Evolutionary conservation across 2,797 vertebrate genomes (phyloP).

Genomic region (Gymnothorax reevesii): DNA sequence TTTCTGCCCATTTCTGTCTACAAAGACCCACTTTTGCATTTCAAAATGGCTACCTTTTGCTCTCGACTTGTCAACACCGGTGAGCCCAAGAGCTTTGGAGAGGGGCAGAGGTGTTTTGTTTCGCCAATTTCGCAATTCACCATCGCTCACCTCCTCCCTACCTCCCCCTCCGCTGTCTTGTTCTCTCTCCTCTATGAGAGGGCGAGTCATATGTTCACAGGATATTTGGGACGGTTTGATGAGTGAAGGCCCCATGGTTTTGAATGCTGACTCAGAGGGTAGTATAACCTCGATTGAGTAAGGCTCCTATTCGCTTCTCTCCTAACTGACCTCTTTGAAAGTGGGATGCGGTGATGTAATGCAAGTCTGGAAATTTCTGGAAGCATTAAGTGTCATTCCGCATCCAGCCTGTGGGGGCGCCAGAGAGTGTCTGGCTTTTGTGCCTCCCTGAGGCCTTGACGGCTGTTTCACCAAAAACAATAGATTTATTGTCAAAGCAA

Average conservation of each 20-base stretch:
- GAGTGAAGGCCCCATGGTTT: not conserved
- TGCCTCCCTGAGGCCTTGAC: not conserved
- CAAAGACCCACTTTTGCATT: not conserved
- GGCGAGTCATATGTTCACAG: not conserved
- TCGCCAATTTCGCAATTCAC: not conserved
- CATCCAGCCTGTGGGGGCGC: not conserved
- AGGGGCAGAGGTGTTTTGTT: not conserved
- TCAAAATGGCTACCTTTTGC: not conserved
- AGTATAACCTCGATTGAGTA: not conserved
- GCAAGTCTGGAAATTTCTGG: slow-evolving; percentile 48
- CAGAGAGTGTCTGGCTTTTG: not conserved
- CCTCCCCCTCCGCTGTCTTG: not conserved
- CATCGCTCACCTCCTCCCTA: not conserved
- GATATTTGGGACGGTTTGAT: not conserved
- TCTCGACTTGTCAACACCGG: not conserved
- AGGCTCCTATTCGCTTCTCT: not conserved
- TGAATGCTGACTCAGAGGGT: not conserved
- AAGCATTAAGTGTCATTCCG: not conserved
- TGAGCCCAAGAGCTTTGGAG: not conserved
- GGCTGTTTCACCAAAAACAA: slow-evolving; percentile 9
- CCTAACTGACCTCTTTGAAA: not conserved
- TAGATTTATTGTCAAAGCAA: not conserved
- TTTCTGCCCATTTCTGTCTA: not conserved
- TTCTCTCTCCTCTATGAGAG: not conserved
- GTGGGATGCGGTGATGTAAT: not conserved